These are phyloP conservation scores for Odocoileus hemionus DNA, from an alignment of 2,113 vertebrate species.

Conservation along the genomic window DNA sequence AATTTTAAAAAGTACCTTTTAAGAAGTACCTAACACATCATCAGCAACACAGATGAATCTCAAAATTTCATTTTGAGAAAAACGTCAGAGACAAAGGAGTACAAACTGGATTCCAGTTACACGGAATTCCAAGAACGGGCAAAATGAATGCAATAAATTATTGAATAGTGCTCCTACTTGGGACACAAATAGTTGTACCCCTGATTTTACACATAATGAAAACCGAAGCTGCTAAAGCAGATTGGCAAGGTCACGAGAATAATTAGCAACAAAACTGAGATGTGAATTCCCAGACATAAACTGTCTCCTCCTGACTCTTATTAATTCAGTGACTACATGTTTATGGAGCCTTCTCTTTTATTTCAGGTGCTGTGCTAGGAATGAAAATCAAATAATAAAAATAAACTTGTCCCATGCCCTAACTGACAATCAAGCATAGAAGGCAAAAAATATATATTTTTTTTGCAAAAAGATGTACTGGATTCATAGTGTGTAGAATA, in stretches of 20 bases:
- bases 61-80: not conserved
- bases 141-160: not conserved
- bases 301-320: not conserved
- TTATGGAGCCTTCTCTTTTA: not conserved
- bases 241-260: not conserved
- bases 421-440: not conserved
- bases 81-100: not conserved
- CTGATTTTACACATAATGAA: not conserved
- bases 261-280: not conserved
- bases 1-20: not conserved
- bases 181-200: not conserved
- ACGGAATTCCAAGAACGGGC: not conserved
- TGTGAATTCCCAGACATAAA: not conserved
- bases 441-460: not conserved
- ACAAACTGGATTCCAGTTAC: not conserved
- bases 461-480: not conserved
- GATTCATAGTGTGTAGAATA: not conserved
- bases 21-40: not conserved
- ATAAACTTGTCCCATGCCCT: not conserved
- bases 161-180: not conserved
- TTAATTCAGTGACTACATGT: not conserved
- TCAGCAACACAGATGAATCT: not conserved
- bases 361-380: not conserved
- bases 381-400: conserved; percentile 9
- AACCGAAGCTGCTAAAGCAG: not conserved